These are phyloP conservation scores for Rhabdomys dilectus DNA, from an alignment of 2,113 vertebrate species.

Conservation along the genomic window DNA sequence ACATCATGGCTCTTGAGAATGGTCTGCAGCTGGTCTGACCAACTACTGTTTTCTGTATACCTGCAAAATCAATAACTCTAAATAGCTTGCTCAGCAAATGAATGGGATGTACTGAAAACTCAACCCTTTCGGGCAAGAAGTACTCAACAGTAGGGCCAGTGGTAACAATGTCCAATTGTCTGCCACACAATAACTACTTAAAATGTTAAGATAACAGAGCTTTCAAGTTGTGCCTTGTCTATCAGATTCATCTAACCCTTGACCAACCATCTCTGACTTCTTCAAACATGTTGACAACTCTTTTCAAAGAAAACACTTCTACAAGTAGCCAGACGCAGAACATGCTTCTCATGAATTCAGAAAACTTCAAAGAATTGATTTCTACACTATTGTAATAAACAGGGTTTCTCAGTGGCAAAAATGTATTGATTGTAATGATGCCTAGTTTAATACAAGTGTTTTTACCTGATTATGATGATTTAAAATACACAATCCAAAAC, in stretches of 20 bases:
- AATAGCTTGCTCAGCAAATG: neutral
- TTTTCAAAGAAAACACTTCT: neutral
- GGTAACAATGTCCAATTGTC: neutral
- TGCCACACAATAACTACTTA: neutral
- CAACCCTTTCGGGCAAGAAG: neutral
- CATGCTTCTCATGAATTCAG: neutral
- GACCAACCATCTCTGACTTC: neutral
- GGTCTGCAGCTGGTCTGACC: neutral
- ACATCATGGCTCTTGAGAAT: neutral
- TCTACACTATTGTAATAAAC: neutral
- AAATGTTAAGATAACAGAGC: neutral
- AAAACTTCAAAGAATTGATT: neutral
- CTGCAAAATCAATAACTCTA: neutral
- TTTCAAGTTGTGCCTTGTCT: neutral
- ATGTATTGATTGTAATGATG: neutral
- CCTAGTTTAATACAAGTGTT: neutral
- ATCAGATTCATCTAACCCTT: neutral
- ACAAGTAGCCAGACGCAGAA: neutral
- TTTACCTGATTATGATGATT: neutral
- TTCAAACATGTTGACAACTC: neutral
- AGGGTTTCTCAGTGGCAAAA: neutral
- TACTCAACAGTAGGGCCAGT: neutral
- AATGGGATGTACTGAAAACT: neutral
- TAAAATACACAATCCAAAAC: neutral
- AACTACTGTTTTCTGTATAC: neutral